These are phyloP conservation scores for Drosophila meridionalis DNA, from an alignment of 2,888 invertebrate species.

Conservation along the genomic window DNA sequence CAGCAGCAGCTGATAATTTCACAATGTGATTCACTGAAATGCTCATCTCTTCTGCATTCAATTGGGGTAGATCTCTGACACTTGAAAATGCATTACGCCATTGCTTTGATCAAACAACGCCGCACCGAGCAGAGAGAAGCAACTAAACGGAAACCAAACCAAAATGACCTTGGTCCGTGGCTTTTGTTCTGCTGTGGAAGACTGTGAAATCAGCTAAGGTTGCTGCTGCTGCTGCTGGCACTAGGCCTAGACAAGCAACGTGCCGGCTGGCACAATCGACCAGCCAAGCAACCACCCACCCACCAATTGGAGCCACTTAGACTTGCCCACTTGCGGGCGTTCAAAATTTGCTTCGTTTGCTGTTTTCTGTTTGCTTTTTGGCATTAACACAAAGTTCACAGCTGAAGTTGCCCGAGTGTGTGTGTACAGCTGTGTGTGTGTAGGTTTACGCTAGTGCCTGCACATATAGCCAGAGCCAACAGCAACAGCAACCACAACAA, in stretches of 20 bases:
- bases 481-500: constrained; percentile 12
- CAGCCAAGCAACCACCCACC: constrained; percentile 26
- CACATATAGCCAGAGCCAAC: constrained; percentile 35
- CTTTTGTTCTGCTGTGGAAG: constrained; percentile 59
- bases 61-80: constrained; percentile 26
- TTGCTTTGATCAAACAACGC: constrained; percentile 40
- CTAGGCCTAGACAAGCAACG: constrained; percentile 21
- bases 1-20: constrained; percentile 54
- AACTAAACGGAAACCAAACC: constrained; percentile 44
- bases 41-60: constrained; percentile 36
- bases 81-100: constrained; percentile 68
- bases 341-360: constrained; percentile 58
- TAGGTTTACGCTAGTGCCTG: constrained; percentile 43
- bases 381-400: constrained; percentile 79
- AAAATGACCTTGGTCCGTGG: constrained; percentile 57
- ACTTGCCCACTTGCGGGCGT: constrained; percentile 16
- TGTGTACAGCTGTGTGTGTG: constrained; percentile 22
- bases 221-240: constrained; percentile 16
- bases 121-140: constrained; percentile 6
- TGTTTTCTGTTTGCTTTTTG: constrained; percentile 67
- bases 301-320: constrained; percentile 17
- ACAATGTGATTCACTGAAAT: constrained; percentile 47
- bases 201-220: constrained; percentile 40
- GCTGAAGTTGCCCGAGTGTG: constrained; percentile 33
- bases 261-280: constrained; percentile 1